Conservation (phyloP, 2,113 vertebrate species). For the Rana temporaria region DNA sequence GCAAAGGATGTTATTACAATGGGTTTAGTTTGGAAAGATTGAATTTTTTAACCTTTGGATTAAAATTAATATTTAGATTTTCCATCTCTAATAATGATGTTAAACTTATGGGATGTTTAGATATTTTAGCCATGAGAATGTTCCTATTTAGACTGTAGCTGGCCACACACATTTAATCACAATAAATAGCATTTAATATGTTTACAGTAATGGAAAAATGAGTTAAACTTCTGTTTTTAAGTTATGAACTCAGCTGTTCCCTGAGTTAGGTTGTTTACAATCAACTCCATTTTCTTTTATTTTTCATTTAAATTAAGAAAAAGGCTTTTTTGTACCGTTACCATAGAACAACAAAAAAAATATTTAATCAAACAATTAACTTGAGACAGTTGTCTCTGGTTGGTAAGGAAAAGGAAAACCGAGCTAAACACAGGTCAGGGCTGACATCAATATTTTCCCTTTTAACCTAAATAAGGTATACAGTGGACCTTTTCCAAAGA, state of each 20-base stretch:
- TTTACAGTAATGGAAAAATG: slow-evolving; percentile 87
- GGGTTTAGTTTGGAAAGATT: slow-evolving; percentile 62
- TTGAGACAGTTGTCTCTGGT: slow-evolving; percentile 70
- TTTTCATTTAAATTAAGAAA: slow-evolving; percentile 67
- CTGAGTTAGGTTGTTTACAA: slow-evolving; percentile 81
- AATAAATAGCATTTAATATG: slow-evolving; percentile 90
- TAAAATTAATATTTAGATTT: slow-evolving; percentile 86
- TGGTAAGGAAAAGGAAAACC: slow-evolving; percentile 10
- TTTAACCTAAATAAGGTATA: slow-evolving; percentile 32
- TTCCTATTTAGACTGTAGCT: slow-evolving; percentile 76
- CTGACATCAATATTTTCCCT: slow-evolving; percentile 5
- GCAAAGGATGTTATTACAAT: slow-evolving; percentile 56
- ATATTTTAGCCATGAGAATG: slow-evolving; percentile 83
- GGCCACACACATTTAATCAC: slow-evolving; percentile 84
- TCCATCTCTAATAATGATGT: slow-evolving; percentile 74
- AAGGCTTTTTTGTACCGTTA: slow-evolving; percentile 40
- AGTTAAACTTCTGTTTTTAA: slow-evolving; percentile 82
- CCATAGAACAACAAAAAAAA: slow-evolving; percentile 72
- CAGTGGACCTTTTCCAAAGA: not conserved
- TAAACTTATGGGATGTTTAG: slow-evolving; percentile 76
- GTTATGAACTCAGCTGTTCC: slow-evolving; percentile 82
- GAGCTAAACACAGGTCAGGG: slow-evolving; percentile 5
- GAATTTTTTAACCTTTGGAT: slow-evolving; percentile 73
- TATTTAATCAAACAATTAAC: slow-evolving; percentile 80
- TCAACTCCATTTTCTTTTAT: slow-evolving; percentile 82